Evolutionary conservation across 1,140 invertebrate species (phyloP).

Genomic region (Portunus trituberculatus): DNA sequence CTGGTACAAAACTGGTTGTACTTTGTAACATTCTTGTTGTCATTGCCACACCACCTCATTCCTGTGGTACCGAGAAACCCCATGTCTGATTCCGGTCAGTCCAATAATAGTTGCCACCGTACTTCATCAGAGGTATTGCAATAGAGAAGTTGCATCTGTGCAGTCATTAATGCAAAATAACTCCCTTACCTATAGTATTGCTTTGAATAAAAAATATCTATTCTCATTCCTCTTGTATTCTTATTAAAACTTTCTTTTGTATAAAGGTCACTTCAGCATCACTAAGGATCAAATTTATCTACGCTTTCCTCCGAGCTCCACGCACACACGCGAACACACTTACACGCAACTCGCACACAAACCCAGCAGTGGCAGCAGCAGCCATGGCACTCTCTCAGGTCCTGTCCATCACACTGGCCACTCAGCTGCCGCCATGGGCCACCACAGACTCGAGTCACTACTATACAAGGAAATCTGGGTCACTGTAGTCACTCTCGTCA

Average conservation of each 20-base stretch:
- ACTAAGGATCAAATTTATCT: conserved; percentile 58
- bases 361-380: background rate
- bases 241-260: conserved; percentile 61
- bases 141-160: conserved; percentile 42
- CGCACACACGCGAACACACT: conserved; percentile 28
- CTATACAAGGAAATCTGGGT: conserved; percentile 84
- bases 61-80: conserved; percentile 34
- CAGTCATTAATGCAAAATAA: conserved; percentile 63
- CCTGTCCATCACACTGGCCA: background rate
- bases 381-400: background rate
- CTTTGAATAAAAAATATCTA: conserved; percentile 64
- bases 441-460: conserved; percentile 32
- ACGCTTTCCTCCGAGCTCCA: background rate
- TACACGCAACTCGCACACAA: background rate
- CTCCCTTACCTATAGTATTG: conserved; percentile 72
- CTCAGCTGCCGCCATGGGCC: background rate
- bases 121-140: conserved; percentile 52
- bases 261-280: conserved; percentile 76
- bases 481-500: conserved; percentile 86
- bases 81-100: background rate
- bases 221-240: conserved; percentile 56
- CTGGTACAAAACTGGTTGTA: conserved; percentile 63
- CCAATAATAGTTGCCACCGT: background rate
- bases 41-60: conserved; percentile 23
- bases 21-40: conserved; percentile 37